Evolutionary conservation across 2,113 vertebrate species (phyloP).

Genomic region (Oreochromis spilurus): DNA sequence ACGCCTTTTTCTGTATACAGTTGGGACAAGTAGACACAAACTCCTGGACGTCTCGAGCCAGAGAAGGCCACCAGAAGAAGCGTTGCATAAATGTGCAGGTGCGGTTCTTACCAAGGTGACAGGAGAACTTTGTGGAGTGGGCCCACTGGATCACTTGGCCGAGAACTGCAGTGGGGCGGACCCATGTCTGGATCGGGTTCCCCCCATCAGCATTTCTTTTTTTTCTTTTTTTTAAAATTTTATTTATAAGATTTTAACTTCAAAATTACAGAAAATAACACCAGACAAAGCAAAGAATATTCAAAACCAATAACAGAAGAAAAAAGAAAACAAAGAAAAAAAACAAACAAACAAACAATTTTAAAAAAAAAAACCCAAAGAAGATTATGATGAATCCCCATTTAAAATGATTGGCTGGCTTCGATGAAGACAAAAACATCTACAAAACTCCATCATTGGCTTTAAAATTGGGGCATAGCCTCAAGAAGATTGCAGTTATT

Average conservation of each 20-base stretch:
- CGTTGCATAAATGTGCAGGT: neutral
- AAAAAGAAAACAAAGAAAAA: no score
- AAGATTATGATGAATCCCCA: neutral
- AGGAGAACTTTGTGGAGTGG: neutral
- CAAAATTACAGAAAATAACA: no score
- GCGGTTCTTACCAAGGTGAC: neutral
- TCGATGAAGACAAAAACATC: neutral
- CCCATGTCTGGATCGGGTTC: neutral
- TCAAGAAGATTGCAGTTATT: conserved; percentile 22
- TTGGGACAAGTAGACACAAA: neutral
- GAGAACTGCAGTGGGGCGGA: neutral
- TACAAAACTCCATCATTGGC: conserved; percentile 12
- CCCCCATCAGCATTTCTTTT: neutral
- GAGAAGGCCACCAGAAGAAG: neutral
- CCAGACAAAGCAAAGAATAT: no score
- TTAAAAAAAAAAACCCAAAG: neutral
- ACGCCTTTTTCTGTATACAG: neutral
- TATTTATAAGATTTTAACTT: no score
- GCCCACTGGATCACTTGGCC: neutral
- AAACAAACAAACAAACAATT: neutral
- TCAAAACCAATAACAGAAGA: no score
- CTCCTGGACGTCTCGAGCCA: neutral
- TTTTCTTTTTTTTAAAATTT: no score
- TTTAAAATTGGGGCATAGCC: conserved; percentile 6
- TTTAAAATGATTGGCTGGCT: neutral